Conservation (phyloP, 2,797 vertebrate genomes). For the Menidia menidia region DNA sequence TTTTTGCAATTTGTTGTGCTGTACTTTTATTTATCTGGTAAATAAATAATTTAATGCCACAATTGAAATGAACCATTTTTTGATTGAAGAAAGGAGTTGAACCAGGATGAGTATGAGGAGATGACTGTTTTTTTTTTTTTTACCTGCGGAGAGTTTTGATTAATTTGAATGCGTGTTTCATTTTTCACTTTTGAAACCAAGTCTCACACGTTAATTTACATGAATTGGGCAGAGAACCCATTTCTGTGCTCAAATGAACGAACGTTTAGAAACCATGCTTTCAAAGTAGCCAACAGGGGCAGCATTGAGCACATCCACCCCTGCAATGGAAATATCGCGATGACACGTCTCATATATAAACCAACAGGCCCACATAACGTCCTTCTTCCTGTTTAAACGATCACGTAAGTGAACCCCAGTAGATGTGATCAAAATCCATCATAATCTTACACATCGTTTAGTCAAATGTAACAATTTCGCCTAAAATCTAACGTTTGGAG, state of each 20-base stretch:
- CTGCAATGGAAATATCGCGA: slow-evolving; percentile 75
- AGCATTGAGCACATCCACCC: fast-evolving
- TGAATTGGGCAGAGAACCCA: no score
- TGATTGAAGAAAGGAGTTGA: background rate
- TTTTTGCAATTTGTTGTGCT: slow-evolving; percentile 26
- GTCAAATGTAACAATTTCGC: fast-evolving
- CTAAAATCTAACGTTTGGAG: fast-evolving
- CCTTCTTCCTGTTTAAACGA: slow-evolving; percentile 84
- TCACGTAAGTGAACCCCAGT: slow-evolving; percentile 74
- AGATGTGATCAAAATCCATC: slow-evolving; percentile 8
- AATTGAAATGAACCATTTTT: background rate
- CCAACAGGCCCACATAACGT: slow-evolving; percentile 14
- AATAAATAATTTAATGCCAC: slow-evolving; percentile 59
- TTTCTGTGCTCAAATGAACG: no score
- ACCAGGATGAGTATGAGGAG: background rate
- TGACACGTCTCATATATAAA: slow-evolving; percentile 29
- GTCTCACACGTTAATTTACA: no score
- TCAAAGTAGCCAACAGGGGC: slow-evolving; percentile 25
- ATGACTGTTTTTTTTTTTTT: no score
- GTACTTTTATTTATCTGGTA: slow-evolving; percentile 51
- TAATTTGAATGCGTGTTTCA: background rate
- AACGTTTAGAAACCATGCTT: background rate
- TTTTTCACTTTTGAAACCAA: no score
- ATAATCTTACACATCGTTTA: slow-evolving; percentile 59
- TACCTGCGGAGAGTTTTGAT: no score